phyloP scores from a whole-genome alignment of 1,140 invertebrate species.

The Pogonus chalceus region DNA sequence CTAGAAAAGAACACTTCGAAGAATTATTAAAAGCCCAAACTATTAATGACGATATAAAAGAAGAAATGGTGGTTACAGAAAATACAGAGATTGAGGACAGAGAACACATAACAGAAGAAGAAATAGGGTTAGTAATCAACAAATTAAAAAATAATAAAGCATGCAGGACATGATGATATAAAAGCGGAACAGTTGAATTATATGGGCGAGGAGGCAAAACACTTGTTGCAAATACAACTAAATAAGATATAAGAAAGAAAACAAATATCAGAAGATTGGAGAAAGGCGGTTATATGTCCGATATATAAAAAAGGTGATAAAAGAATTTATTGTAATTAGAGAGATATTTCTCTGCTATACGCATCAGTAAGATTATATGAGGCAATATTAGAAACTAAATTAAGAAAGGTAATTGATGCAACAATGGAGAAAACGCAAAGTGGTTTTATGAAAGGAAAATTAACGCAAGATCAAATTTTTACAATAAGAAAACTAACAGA shows the following conservation, averaged over 20 bases:
- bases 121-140: conserved; percentile 2
- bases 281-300: not conserved
- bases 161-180: not conserved
- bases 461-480: conserved; percentile 12
- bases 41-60: not conserved
- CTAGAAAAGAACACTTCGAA: conserved; percentile 12
- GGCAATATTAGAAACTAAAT: not conserved
- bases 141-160: not conserved
- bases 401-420: not conserved
- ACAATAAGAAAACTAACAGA: conserved; percentile 12
- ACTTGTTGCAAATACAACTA: not conserved
- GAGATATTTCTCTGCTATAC: not conserved
- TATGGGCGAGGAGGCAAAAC: not conserved
- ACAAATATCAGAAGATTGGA: conserved; percentile 6
- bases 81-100: not conserved
- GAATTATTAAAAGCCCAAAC: conserved; percentile 8
- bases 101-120: not conserved
- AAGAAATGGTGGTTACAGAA: too few relatives aligned
- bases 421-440: conserved; percentile 9
- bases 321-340: conserved; percentile 1
- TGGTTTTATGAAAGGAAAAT: conserved; percentile 12
- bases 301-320: conserved; percentile 7
- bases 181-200: not conserved
- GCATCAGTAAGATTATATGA: not conserved
- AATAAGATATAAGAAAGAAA: not conserved